These are phyloP conservation scores for Atta texana DNA, from an alignment of 1,140 invertebrate species.

Conservation along the genomic window DNA sequence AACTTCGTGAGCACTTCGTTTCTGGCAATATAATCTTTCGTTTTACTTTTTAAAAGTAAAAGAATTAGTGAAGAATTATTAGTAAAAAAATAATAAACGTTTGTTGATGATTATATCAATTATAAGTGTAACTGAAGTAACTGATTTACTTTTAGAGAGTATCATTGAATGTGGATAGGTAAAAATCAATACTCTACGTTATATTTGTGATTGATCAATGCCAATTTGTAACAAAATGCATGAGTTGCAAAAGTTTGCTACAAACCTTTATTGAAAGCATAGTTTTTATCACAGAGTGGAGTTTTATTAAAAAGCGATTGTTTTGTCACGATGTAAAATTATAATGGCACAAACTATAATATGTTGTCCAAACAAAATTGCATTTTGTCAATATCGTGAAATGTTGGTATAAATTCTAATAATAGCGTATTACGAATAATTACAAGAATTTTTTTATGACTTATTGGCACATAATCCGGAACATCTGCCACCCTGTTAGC, in stretches of 20 bases:
- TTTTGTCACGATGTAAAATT: background rate
- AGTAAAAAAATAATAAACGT: too few relatives aligned
- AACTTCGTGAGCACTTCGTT: background rate
- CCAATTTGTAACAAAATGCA: background rate
- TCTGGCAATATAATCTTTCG: background rate
- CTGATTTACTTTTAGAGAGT: background rate
- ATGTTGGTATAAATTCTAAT: background rate
- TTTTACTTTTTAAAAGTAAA: too few relatives aligned
- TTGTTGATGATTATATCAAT: too few relatives aligned
- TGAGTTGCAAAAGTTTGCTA: constrained; percentile 12
- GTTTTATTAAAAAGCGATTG: background rate
- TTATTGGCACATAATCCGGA: background rate
- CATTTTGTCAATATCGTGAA: background rate
- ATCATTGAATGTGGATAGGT: background rate
- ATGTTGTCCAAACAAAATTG: background rate
- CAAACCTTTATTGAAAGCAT: background rate
- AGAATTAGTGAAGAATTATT: too few relatives aligned
- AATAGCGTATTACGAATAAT: background rate
- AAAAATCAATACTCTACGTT: background rate
- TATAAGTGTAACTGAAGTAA: too few relatives aligned
- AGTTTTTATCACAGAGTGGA: too few relatives aligned
- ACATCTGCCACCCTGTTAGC: background rate
- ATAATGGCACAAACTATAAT: background rate
- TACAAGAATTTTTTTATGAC: background rate
- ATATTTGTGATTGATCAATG: constrained; percentile 16